phyloP scores from a whole-genome alignment of 2,888 invertebrate species.

The Temnothorax ravouxi region DNA sequence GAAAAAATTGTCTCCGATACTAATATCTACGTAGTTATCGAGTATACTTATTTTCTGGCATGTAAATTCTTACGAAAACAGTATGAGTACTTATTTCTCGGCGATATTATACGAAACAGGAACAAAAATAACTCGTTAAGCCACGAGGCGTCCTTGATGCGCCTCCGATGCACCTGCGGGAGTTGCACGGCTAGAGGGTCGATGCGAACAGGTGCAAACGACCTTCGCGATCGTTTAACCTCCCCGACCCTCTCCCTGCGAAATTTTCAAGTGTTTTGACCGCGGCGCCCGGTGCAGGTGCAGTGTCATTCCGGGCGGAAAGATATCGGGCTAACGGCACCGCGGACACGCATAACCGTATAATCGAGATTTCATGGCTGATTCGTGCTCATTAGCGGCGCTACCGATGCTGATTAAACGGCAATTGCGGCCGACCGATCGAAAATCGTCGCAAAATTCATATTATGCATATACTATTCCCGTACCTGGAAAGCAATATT shows the following conservation, averaged over 20 bases:
- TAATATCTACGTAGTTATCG: background rate
- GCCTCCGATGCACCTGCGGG: slow-evolving; percentile 58
- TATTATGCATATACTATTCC: background rate
- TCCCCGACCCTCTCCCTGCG: slow-evolving; percentile 58
- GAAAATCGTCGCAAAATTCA: slow-evolving; percentile 54
- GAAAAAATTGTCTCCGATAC: background rate
- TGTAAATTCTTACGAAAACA: slow-evolving; percentile 1
- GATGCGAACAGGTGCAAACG: slow-evolving; percentile 69
- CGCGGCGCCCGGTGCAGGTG: slow-evolving; percentile 55
- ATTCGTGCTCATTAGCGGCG: slow-evolving; percentile 53
- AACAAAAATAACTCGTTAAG: slow-evolving; percentile 4
- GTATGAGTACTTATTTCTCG: background rate
- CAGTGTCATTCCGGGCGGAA: slow-evolving; percentile 35
- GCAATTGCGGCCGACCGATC: slow-evolving; percentile 54
- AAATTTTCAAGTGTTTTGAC: slow-evolving; percentile 59
- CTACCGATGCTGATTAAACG: slow-evolving; percentile 31
- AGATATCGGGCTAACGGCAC: slow-evolving; percentile 53
- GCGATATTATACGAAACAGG: background rate
- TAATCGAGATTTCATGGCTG: slow-evolving; percentile 61
- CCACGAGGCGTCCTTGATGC: slow-evolving; percentile 54
- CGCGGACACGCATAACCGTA: slow-evolving; percentile 36
- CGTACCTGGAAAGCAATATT: background rate
- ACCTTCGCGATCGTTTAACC: slow-evolving; percentile 77
- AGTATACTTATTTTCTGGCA: background rate
- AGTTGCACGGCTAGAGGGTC: slow-evolving; percentile 32